Conservation (phyloP, 2,113 vertebrate genomes). For the Epinephelus cyanopodus region DNA sequence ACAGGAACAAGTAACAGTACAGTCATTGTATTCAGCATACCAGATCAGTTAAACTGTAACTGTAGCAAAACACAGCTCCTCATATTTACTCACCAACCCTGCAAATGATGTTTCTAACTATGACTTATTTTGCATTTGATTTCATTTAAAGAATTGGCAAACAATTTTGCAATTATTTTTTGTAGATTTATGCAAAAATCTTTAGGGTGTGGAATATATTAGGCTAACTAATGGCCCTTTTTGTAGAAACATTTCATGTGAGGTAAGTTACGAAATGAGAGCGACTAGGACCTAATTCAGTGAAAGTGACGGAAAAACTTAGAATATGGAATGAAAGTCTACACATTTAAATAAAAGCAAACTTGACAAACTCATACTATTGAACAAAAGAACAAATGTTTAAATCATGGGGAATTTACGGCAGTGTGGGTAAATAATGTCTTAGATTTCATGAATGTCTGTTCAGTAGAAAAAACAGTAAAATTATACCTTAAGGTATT, state of each 20-base stretch:
- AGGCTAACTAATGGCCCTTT: background rate
- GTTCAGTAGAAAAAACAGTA: background rate
- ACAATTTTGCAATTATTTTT: background rate
- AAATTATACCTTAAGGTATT: background rate
- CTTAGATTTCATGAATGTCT: background rate
- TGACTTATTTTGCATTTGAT: background rate
- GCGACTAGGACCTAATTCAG: background rate
- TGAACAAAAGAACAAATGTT: background rate
- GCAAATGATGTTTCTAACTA: background rate
- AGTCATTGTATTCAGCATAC: no score
- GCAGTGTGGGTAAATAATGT: background rate
- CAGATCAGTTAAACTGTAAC: no score
- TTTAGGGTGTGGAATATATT: background rate
- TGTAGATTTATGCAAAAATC: background rate
- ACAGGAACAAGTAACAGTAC: no score
- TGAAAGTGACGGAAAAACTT: background rate
- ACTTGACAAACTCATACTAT: background rate
- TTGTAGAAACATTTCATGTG: background rate
- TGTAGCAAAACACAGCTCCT: no score
- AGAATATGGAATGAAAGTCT: no score
- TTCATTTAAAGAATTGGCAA: background rate
- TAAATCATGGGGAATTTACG: background rate
- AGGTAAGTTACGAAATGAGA: background rate
- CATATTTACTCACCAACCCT: no score
- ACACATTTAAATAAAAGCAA: background rate